A percentile compares a stretch with the other conserved stretches of the same genome.
phyloP scores from a whole-genome alignment of 1,140 invertebrate species.

The Choristoneura fumiferana region DNA sequence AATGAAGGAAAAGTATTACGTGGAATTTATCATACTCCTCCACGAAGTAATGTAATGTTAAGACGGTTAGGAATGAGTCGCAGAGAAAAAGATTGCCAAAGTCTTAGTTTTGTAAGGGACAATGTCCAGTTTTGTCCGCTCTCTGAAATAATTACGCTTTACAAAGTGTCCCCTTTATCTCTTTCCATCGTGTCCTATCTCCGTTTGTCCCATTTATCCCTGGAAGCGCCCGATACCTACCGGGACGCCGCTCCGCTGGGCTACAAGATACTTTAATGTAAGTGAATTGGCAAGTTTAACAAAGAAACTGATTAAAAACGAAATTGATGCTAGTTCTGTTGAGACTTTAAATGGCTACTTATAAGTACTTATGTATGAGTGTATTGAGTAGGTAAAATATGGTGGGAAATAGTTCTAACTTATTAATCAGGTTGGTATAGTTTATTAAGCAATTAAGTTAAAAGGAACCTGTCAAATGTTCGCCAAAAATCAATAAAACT shows the following conservation, averaged over 20 bases:
- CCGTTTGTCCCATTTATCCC: constrained; percentile 46
- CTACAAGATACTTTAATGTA: not conserved
- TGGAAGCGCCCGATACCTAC: constrained; percentile 16
- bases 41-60: not conserved
- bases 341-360: too few species aligned
- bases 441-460: not conserved
- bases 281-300: not conserved
- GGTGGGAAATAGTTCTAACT: too few species aligned
- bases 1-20: constrained; percentile 11
- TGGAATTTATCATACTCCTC: not conserved
- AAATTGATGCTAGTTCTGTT: too few species aligned
- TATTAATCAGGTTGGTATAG: too few species aligned
- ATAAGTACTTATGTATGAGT: too few species aligned
- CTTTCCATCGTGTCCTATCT: constrained; percentile 37
- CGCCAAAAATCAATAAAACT: not conserved
- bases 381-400: too few species aligned
- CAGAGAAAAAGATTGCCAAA: constrained; percentile 15
- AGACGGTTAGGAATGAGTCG: not conserved
- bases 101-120: constrained; percentile 24
- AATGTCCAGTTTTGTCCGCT: constrained; percentile 31
- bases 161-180: constrained; percentile 50
- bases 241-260: not conserved
- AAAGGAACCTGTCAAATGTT: not conserved
- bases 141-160: constrained; percentile 54
- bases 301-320: not conserved